phyloP scores from a whole-genome alignment of 2,113 vertebrate species.

The Sclerurus mexicanus region DNA sequence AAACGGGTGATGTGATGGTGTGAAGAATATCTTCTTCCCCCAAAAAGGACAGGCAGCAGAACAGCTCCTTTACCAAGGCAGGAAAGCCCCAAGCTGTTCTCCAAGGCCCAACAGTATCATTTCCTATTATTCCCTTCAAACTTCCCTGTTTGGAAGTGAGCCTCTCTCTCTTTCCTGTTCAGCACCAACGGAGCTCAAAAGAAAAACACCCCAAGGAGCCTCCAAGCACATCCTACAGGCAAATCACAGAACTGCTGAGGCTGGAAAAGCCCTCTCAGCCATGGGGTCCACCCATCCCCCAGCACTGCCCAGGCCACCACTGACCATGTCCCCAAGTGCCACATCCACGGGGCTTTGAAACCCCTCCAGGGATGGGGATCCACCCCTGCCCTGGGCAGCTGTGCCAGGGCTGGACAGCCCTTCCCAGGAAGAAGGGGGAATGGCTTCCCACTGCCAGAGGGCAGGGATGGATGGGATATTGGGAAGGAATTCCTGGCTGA shows the following conservation, averaged over 20 bases:
- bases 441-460: not conserved
- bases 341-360: not conserved
- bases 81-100: not conserved
- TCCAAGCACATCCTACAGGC: not conserved
- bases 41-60: not conserved
- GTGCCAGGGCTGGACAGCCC: too few relatives aligned
- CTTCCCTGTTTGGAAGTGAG: not conserved
- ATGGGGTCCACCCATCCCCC: not conserved
- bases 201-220: not conserved
- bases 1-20: rapidly evolving
- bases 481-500: not conserved
- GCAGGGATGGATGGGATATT: not conserved
- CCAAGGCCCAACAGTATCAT: not conserved
- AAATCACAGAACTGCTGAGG: not conserved
- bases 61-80: not conserved
- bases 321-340: not conserved
- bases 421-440: not conserved
- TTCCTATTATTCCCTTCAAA: not conserved
- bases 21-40: too few relatives aligned
- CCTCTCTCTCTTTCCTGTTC: not conserved
- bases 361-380: not conserved
- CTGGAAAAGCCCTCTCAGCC: not conserved
- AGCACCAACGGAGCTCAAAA: not conserved
- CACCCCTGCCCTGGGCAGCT: too few relatives aligned
- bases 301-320: not conserved